Evolutionary conservation across 2,113 vertebrate genomes (phyloP).

Genomic region (Fregata magnificens): DNA sequence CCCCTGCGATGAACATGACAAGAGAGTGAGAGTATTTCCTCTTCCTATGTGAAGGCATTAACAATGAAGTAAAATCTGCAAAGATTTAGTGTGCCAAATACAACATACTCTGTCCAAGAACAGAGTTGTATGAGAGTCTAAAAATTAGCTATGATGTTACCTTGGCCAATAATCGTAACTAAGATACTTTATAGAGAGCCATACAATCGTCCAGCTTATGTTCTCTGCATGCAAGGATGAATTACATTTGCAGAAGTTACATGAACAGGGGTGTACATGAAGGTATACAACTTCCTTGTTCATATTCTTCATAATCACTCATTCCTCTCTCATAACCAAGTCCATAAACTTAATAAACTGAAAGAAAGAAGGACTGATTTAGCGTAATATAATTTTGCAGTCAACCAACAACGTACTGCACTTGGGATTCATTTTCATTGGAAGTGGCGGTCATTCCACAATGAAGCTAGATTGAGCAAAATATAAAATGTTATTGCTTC

Average conservation of each 20-base stretch:
- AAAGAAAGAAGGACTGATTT: neutral
- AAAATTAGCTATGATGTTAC: neutral
- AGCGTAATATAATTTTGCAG: neutral
- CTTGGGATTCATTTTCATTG: neutral
- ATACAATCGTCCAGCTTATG: neutral
- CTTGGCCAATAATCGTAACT: neutral
- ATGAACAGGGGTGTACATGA: neutral
- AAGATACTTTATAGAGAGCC: neutral
- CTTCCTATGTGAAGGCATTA: neutral
- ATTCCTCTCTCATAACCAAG: neutral
- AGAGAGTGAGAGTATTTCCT: neutral
- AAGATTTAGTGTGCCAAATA: neutral
- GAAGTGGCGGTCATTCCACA: neutral
- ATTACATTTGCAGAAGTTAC: neutral
- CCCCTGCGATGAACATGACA: fast-evolving
- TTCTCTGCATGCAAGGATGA: neutral
- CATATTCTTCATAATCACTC: neutral
- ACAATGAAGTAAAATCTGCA: neutral
- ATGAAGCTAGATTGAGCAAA: neutral
- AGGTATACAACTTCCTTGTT: neutral
- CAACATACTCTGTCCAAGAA: neutral
- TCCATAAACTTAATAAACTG: neutral
- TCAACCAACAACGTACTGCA: neutral
- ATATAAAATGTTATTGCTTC: neutral
- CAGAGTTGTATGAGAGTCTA: neutral